Percentiles rank a stretch among this genome's conserved stretches.
These are phyloP conservation scores for Poeciliopsis presidionis DNA, from an alignment of 2,797 vertebrate species.

Conservation along the genomic window DNA sequence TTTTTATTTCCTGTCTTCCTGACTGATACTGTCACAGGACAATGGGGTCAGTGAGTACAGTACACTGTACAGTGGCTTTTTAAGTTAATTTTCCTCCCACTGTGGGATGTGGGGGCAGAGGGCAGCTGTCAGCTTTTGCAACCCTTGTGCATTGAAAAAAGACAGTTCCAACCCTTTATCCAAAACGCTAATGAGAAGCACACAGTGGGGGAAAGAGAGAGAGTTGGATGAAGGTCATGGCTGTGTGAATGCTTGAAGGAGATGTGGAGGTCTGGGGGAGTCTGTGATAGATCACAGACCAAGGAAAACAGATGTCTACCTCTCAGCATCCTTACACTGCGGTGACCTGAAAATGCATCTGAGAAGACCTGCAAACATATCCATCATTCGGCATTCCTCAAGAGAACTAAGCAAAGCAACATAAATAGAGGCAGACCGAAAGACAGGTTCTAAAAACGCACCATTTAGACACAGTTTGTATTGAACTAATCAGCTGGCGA, in stretches of 20 bases:
- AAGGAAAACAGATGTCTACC: slow-evolving; percentile 45
- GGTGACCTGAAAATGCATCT: slow-evolving; percentile 54
- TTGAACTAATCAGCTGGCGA: slow-evolving; percentile 40
- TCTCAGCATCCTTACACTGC: slow-evolving; percentile 38
- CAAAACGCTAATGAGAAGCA: slow-evolving; percentile 67
- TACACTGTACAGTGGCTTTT: slow-evolving; percentile 33
- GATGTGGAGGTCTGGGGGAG: background rate
- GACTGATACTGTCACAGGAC: slow-evolving; percentile 22
- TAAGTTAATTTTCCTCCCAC: slow-evolving; percentile 37
- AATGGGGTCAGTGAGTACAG: slow-evolving; percentile 43
- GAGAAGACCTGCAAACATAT: slow-evolving; percentile 29
- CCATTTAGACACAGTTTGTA: slow-evolving; percentile 8
- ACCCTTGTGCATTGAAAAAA: slow-evolving; percentile 57
- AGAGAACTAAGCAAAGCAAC: slow-evolving; percentile 26
- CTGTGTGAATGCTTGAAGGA: background rate
- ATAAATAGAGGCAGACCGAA: slow-evolving; percentile 17
- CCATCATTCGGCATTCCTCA: slow-evolving; percentile 42
- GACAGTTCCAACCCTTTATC: slow-evolving; percentile 55
- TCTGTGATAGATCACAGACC: slow-evolving; percentile 54
- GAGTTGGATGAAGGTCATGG: slow-evolving; percentile 19
- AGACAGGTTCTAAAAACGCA: slow-evolving; percentile 9
- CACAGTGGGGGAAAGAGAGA: slow-evolving; percentile 33
- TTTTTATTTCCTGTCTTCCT: background rate
- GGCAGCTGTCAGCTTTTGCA: slow-evolving; percentile 63
- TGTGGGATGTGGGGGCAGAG: slow-evolving; percentile 49